Evolutionary conservation across 92 coral and sea anemone species (phyloP), one percentile per base, ranked within the genome.

Genomic region (Galaxea fascicularis): DNA sequence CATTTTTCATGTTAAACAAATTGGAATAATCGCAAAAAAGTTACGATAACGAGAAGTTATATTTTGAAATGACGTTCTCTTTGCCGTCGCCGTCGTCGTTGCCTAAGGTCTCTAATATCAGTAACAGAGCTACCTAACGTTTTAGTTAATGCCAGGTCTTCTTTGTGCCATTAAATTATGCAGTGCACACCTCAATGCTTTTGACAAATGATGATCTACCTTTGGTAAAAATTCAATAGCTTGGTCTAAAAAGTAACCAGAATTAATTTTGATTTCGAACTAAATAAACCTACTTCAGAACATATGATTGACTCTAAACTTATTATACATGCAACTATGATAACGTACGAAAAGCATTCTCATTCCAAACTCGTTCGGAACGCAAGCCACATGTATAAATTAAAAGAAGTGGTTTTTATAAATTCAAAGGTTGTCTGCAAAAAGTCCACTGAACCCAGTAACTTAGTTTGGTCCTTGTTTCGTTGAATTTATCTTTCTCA

Each of bases 401-500:
- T 53, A 12, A 18, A 53, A 53, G 58, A 53, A 53, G 58, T 53
- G 15, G 58, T 53, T 53, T 8, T 53, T 53, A 5, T 57, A n/a
- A 15, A 17, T n/a, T 22, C 14, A 3, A 62, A 62, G 2, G 2
- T 11, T 15, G 6, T 4, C 15, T 17, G 13, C 31, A 49, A 63
- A 39, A 65, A 39, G 30, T 11, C 60, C 26, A 0, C n/a, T 20
- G 56, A 15, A 29, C 17, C 52, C 52, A 65, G 29, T 27, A 10
- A 21, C 71, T 77, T 29, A 24, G 26, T 66, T 79, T 12, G 17
- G 41, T 6, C 6, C 2, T 2, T 35, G 41, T 56, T 1, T 65
- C 65, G 20, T 29, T 58, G 20, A 76, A 45, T 17, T 44, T 78
- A 28, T 82, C 70, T 71, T 58, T 80, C 68, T 82, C 24, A 66